Evolutionary conservation across 2,797 vertebrate species (phyloP).

Genomic region (Danio tinwini): DNA sequence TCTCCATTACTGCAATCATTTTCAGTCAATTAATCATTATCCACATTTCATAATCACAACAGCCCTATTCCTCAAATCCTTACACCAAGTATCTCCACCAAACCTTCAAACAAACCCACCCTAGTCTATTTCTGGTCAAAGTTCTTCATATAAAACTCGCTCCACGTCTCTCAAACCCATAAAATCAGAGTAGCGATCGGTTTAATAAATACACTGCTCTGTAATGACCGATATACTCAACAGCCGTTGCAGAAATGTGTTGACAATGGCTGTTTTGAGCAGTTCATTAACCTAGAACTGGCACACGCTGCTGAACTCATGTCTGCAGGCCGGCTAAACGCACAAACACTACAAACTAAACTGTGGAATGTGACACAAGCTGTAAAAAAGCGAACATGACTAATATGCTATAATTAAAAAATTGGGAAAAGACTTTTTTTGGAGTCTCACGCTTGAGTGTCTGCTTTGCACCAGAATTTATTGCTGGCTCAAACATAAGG

Average conservation of each 20-base stretch:
- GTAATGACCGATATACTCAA: not conserved
- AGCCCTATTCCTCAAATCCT: not conserved
- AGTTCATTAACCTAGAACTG: constrained; percentile 24
- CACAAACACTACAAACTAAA: not conserved
- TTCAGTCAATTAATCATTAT: too few relatives aligned
- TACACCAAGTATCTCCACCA: not conserved
- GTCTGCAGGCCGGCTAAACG: not conserved
- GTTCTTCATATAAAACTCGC: not conserved
- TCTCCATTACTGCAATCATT: too few relatives aligned
- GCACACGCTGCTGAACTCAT: not conserved
- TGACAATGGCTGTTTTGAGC: constrained; percentile 32
- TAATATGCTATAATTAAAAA: constrained; percentile 23
- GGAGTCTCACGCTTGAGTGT: not conserved
- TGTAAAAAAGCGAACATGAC: constrained; percentile 10
- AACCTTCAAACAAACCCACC: not conserved
- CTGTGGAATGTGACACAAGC: constrained; percentile 33
- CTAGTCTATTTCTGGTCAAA: constrained; percentile 4
- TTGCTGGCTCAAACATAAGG: not conserved
- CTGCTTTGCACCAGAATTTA: not conserved
- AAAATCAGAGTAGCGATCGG: not conserved
- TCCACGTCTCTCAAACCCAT: not conserved
- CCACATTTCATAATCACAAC: too few relatives aligned
- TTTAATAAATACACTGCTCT: constrained; percentile 5
- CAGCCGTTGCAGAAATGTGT: not conserved
- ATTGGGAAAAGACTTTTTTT: not conserved